phyloP scores from a whole-genome alignment of 2,888 invertebrate species.

The Morinoia aosen region DNA sequence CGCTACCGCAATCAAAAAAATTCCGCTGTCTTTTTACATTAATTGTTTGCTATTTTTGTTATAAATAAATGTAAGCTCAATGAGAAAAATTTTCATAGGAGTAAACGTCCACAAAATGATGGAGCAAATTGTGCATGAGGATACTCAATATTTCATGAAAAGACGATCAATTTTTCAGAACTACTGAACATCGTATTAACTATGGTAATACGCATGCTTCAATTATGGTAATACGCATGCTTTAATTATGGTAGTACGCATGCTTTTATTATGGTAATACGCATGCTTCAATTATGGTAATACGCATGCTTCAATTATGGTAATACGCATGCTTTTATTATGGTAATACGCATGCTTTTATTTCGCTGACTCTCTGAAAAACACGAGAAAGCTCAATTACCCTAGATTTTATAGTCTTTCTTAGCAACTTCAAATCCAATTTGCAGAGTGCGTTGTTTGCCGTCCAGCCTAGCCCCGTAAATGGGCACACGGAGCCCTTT shows the following conservation, averaged over 20 bases:
- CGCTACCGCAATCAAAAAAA: no score
- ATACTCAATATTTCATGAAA: no score
- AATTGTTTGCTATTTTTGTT: no score
- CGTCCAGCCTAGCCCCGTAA: not conserved
- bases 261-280: not conserved
- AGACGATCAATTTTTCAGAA: no score
- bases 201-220: not conserved
- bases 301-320: no score
- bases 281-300: no score
- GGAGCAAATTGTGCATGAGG: no score
- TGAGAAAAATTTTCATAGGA: no score
- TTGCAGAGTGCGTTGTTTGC: not conserved
- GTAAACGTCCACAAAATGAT: no score
- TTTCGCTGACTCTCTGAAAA: not conserved
- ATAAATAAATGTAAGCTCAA: no score
- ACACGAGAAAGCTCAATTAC: not conserved
- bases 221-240: not conserved
- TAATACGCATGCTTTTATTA: not conserved
- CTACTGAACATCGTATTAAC: no score
- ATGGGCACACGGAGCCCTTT: not conserved
- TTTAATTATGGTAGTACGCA: not conserved
- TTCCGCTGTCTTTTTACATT: no score
- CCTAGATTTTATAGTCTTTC: not conserved
- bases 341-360: not conserved
- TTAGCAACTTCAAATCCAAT: not conserved